These are phyloP conservation scores for Marronus borbonicus DNA, from an alignment of 2,888 invertebrate genomes.

Conservation along the genomic window DNA sequence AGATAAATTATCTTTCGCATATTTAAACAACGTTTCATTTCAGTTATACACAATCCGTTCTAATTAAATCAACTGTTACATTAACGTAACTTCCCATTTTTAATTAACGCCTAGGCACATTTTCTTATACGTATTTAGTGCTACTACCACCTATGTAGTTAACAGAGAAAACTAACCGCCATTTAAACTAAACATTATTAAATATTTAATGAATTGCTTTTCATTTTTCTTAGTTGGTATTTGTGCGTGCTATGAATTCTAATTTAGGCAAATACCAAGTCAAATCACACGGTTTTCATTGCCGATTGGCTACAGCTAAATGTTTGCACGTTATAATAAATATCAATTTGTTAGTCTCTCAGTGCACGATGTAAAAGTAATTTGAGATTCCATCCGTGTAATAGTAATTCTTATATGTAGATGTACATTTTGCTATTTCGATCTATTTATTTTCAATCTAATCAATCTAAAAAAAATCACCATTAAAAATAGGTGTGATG, in stretches of 20 bases:
- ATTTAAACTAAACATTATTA: not conserved
- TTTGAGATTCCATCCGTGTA: not conserved
- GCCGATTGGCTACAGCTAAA: not conserved
- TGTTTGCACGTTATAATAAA: conserved; percentile 34
- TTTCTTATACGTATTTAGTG: not conserved
- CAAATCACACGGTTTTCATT: conserved; percentile 11
- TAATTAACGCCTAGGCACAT: conserved; percentile 8
- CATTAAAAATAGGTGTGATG: too few species aligned
- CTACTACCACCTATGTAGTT: not conserved
- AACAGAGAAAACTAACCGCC: not conserved
- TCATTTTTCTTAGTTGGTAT: not conserved
- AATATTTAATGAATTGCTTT: conserved; percentile 8
- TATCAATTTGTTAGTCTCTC: conserved; percentile 3
- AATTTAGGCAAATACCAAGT: conserved; percentile 21
- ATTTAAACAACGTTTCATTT: conserved; percentile 9
- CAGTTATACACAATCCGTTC: not conserved
- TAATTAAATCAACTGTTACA: conserved; percentile 23
- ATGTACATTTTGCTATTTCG: too few species aligned
- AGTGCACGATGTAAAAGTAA: conserved; percentile 19
- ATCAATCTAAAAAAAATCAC: too few species aligned
- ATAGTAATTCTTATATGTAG: not conserved
- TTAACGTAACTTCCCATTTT: conserved; percentile 12
- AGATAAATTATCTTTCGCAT: conserved; percentile 18
- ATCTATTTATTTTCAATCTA: too few species aligned
- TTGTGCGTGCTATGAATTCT: conserved; percentile 24